A percentile compares a stretch with the other conserved stretches of the same genome.
Conservation (phyloP, 1,140 invertebrate species). For the Antheraea mylitta region DNA sequence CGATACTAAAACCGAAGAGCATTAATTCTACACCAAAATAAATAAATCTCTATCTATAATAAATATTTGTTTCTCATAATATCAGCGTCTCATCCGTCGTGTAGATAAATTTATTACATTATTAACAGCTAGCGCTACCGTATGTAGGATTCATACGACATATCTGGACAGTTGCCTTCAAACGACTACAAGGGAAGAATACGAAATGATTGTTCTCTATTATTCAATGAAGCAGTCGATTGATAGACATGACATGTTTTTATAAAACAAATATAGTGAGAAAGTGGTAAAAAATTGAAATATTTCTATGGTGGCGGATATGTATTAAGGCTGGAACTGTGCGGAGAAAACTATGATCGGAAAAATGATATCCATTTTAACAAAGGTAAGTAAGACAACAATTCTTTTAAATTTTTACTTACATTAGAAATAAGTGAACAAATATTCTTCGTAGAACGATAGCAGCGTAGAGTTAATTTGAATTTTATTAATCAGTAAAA, state of each 20-base stretch:
- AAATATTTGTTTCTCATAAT: background rate
- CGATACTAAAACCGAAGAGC: constrained; percentile 36
- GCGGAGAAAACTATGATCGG: background rate
- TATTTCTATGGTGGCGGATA: background rate
- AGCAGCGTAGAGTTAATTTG: no score
- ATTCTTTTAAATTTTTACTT: background rate
- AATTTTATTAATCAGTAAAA: no score
- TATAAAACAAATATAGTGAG: background rate
- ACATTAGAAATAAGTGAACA: background rate
- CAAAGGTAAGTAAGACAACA: constrained; percentile 5
- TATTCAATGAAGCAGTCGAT: background rate
- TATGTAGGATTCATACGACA: background rate
- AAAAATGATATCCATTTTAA: constrained; percentile 4
- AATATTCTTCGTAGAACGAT: no score
- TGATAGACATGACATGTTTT: background rate
- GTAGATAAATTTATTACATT: background rate
- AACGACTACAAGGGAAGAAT: background rate
- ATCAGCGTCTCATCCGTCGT: background rate
- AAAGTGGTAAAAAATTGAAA: background rate
- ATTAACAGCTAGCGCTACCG: background rate
- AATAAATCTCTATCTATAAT: constrained; percentile 10
- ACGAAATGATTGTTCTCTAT: background rate
- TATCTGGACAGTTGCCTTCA: background rate
- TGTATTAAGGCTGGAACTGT: background rate
- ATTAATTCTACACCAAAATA: constrained; percentile 31